Evolutionary conservation across 2,797 vertebrate genomes (phyloP).

Genomic region (Benthosema pterotum): DNA sequence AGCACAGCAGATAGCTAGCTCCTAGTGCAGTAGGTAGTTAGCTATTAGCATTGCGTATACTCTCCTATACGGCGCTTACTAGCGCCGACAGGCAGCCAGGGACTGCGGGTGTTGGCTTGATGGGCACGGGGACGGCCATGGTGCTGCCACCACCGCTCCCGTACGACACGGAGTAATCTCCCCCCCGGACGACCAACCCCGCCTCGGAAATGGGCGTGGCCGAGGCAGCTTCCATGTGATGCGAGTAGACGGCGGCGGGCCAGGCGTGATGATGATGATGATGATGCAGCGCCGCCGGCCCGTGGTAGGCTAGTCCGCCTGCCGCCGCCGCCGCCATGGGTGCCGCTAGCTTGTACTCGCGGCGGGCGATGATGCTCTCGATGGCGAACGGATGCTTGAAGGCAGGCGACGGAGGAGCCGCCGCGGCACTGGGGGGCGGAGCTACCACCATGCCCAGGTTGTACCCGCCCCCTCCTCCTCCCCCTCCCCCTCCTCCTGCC

Average conservation of each 20-base stretch:
- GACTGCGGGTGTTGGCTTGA: no score
- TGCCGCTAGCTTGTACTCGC: conserved; percentile 93
- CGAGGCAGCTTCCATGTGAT: conserved; percentile 85
- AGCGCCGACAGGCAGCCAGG: no score
- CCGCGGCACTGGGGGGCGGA: background rate
- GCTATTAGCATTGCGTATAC: no score
- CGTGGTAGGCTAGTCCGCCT: conserved; percentile 83
- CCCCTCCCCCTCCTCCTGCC: no score
- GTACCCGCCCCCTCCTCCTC: conserved; percentile 69
- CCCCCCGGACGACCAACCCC: conserved; percentile 19
- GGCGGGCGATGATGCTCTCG: conserved; percentile 93
- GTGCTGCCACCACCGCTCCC: no score
- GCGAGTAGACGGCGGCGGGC: conserved; percentile 91
- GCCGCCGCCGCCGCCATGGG: conserved; percentile 50
- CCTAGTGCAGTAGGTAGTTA: no score
- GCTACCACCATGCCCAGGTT: conserved; percentile 76
- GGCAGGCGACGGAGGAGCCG: conserved; percentile 86
- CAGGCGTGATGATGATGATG: no score
- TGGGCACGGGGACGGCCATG: conserved; percentile 76
- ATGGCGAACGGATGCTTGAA: conserved; percentile 98
- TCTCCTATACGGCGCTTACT: no score
- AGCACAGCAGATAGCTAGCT: no score
- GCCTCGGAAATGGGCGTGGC: conserved; percentile 88
- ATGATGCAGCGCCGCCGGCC: no score
- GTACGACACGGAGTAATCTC: conserved; percentile 23